Evolutionary conservation across 2,888 invertebrate species (phyloP), one percentile per base, ranked within the genome.

Genomic region (Cephus pulcher): DNA sequence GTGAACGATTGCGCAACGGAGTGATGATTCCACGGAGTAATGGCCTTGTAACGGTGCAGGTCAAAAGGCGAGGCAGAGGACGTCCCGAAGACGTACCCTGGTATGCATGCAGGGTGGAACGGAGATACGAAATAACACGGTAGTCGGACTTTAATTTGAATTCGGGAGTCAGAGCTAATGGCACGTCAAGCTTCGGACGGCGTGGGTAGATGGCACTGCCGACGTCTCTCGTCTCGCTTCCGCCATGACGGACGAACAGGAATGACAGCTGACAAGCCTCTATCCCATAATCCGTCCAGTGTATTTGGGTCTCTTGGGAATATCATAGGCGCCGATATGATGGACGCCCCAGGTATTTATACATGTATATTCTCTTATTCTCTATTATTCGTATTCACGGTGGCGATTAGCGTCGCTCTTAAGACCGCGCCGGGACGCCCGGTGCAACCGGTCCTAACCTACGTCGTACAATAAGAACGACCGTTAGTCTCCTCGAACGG

Each of bases 381-480:
- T 56, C 23, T 56, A 56, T 56, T 56, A 56, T 56, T 56, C 23
- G 9, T 56, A 23, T 56, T 23, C 23, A 56, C 23, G 15, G 56
- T 23, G 56, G 56, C 56, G 56, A 56, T 56, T 56, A 56, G 56
- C 56, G 56, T 56, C 11, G 30, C 86, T 71, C 74, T 75, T 76
- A 83, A 84, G 80, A 80, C 78, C 84, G 85, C 86, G 71, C 12
- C 30, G 71, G 71, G 32, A 32, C 71, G 32, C 71, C 71, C 84
- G 84, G 83, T 84, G 84, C 87, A 89, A 88, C 89, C 86, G 88
- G 88, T 89, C 88, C 86, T 86, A 81, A 32, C 71, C 33, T 71
- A 23, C 32, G 34, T 34, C n/a, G 69, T 32, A 33, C 33, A 78
- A 75, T 78, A 75, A 79, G 73, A 56, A 81, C 80, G 83, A 84